These are phyloP conservation scores for Pangasius macronema DNA, from an alignment of 2,797 vertebrate species.

Conservation along the genomic window DNA sequence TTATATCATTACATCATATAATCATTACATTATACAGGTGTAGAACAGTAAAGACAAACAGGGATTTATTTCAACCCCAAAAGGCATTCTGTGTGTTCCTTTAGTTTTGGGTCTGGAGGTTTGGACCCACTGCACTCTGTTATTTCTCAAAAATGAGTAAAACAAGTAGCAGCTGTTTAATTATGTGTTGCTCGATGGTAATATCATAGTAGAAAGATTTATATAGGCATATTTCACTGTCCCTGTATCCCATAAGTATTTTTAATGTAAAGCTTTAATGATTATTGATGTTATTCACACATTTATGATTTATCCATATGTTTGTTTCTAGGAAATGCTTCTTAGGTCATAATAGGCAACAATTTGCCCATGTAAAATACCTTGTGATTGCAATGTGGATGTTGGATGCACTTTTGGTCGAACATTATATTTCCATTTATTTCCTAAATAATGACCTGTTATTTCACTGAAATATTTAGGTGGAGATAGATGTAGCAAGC, in stretches of 20 bases:
- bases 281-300: slow-evolving; percentile 24
- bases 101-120: background rate
- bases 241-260: background rate
- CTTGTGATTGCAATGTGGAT: slow-evolving; percentile 16
- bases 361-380: background rate
- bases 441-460: background rate
- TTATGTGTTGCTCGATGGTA: slow-evolving; percentile 23
- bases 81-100: background rate
- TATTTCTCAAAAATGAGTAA: slow-evolving; percentile 18
- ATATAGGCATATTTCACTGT: slow-evolving; percentile 21
- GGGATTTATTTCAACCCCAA: background rate
- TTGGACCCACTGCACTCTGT: slow-evolving; percentile 20
- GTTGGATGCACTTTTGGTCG: background rate
- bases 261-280: slow-evolving; percentile 17
- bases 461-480: slow-evolving; percentile 11
- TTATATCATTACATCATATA: background rate
- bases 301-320: slow-evolving; percentile 29
- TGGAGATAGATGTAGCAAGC: background rate
- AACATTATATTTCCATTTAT: background rate
- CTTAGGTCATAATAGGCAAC: background rate
- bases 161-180: slow-evolving; percentile 27
- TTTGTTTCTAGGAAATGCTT: slow-evolving; percentile 8
- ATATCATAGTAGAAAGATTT: slow-evolving; percentile 24
- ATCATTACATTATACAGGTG: background rate
- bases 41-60: background rate